Conservation (phyloP, 2,113 vertebrate genomes). For the Haemorhous mexicanus region DNA sequence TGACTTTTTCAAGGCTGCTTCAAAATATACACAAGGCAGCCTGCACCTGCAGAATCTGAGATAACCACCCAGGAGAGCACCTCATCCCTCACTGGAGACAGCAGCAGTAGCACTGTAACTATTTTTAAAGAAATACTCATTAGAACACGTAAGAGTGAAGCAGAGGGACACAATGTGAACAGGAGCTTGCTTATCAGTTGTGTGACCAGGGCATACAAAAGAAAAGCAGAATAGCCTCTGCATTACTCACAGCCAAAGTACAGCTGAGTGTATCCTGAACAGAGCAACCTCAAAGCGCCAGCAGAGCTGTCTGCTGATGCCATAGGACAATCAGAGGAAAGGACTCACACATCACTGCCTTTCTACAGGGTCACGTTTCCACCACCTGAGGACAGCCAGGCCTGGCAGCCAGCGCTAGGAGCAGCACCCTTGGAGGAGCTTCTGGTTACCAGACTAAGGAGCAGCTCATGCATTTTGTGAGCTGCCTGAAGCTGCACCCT, state of each 20-base stretch:
- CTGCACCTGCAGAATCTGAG: not conserved
- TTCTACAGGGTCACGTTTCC: not conserved
- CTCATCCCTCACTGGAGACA: not conserved
- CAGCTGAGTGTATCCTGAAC: not conserved
- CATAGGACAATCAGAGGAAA: not conserved
- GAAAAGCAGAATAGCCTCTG: not conserved
- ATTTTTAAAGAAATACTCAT: not conserved
- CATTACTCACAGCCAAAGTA: not conserved
- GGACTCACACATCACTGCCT: not conserved
- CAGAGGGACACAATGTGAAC: not conserved
- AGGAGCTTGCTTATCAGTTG: not conserved
- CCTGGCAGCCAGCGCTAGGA: not conserved
- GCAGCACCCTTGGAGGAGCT: not conserved
- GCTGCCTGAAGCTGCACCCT: not conserved
- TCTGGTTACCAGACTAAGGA: not conserved
- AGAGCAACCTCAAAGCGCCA: not conserved
- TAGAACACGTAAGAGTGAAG: not conserved
- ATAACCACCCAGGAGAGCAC: not conserved
- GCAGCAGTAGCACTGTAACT: not conserved
- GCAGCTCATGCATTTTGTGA: fast-evolving
- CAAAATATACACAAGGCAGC: not conserved
- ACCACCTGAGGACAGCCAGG: not conserved
- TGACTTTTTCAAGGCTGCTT: not conserved
- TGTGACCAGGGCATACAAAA: not conserved
- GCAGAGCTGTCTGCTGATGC: not conserved